Conservation (phyloP, 2,888 invertebrate species). For the Lamellibrachia satsuma region DNA sequence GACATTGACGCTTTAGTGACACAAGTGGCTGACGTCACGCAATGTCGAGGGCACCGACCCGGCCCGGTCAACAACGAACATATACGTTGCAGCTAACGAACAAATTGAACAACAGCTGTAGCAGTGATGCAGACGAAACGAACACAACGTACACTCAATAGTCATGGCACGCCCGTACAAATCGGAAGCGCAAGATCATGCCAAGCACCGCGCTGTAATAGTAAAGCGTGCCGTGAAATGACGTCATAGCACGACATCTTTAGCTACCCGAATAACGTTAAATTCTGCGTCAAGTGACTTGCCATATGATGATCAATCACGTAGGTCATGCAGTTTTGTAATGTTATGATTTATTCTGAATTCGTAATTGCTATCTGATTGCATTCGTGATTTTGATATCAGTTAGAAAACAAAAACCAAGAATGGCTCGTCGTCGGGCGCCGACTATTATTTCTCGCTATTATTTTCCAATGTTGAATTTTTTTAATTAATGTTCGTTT, state of each 20-base stretch:
- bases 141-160: neutral
- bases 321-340: neutral
- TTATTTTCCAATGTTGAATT: no score
- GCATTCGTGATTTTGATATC: no score
- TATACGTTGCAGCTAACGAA: neutral
- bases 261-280: neutral
- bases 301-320: neutral
- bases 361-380: no score
- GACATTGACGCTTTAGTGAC: constrained; percentile 10
- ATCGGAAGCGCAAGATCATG: neutral
- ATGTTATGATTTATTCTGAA: no score
- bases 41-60: neutral
- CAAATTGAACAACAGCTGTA: neutral
- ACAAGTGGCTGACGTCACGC: neutral
- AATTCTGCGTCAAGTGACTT: neutral
- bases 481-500: no score
- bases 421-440: no score
- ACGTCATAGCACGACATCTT: neutral
- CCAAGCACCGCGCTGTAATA: neutral
- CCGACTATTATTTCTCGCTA: no score
- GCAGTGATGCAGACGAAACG: neutral
- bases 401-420: no score
- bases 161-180: neutral
- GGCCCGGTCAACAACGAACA: neutral
- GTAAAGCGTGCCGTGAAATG: neutral